phyloP scores from a whole-genome alignment of 1,140 invertebrate genomes.

The Psix sp. region DNA sequence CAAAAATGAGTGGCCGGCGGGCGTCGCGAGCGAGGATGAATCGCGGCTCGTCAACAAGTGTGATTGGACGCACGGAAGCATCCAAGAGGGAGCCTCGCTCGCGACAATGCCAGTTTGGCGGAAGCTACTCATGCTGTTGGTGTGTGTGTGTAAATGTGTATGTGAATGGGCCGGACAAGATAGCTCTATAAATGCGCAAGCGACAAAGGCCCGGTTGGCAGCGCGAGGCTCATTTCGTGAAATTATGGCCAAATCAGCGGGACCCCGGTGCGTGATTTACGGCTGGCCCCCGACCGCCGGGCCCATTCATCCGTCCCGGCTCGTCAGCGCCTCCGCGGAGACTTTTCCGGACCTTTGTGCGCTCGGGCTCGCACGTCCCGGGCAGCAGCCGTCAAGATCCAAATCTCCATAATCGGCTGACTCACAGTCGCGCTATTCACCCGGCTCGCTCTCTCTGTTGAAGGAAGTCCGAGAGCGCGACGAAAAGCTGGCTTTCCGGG shows the following conservation, averaged over 20 bases:
- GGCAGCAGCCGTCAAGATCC: conserved; percentile 36
- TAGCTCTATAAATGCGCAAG: conserved; percentile 15
- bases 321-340: conserved; percentile 8
- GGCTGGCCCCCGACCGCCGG: conserved; percentile 5
- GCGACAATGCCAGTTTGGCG: too few relatives aligned
- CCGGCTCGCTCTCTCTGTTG: conserved; percentile 17
- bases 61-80: too few relatives aligned
- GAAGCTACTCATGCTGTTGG: too few relatives aligned
- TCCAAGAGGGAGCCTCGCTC: too few relatives aligned
- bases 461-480: conserved; percentile 49
- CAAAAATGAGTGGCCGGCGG: too few relatives aligned
- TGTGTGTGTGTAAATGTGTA: too few relatives aligned
- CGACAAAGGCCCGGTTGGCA: conserved; percentile 15
- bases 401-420: conserved; percentile 29
- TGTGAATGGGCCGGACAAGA: conserved; percentile 14
- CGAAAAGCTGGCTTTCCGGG: too few relatives aligned
- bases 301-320: conserved; percentile 4
- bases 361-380: background rate
- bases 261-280: conserved; percentile 30
- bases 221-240: conserved; percentile 4
- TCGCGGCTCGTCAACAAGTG: too few relatives aligned
- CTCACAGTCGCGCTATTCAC: background rate
- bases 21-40: too few relatives aligned
- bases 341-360: conserved; percentile 21
- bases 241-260: conserved; percentile 38